These are phyloP conservation scores for Crotalus tigris DNA, from an alignment of 2,113 vertebrate genomes.

Conservation along the genomic window DNA sequence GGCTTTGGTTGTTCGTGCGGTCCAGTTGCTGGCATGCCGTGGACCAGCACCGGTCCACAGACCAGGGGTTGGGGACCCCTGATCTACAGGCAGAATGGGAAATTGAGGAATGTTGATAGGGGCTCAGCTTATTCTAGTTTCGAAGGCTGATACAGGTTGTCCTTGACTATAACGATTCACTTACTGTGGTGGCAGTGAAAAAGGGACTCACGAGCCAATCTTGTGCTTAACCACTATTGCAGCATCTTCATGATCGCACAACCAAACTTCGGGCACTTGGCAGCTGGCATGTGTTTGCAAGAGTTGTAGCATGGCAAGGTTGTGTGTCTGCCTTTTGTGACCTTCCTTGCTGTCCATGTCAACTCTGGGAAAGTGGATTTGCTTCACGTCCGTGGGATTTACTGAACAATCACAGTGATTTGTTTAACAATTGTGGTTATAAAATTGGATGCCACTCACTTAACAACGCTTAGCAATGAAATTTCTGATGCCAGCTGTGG, in stretches of 20 bases:
- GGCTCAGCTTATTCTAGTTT: no score
- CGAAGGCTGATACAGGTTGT: not conserved
- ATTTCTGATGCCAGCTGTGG: not conserved
- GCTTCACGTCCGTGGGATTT: not conserved
- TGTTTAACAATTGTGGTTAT: not conserved
- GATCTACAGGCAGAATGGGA: not conserved
- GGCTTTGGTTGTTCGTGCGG: no score
- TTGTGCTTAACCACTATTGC: not conserved
- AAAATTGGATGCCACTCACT: not conserved
- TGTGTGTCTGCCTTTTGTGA: not conserved
- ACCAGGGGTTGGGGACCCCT: no score
- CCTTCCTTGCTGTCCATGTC: not conserved
- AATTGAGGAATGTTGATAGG: not conserved
- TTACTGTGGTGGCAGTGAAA: not conserved
- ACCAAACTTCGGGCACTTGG: not conserved
- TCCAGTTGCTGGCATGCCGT: no score
- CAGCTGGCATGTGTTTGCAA: not conserved
- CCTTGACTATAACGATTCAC: not conserved
- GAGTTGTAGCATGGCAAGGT: not conserved
- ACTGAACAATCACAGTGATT: not conserved
- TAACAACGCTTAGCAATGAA: not conserved
- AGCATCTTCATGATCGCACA: not conserved
- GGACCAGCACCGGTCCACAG: no score
- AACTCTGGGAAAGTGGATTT: no score
- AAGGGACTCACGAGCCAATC: not conserved